A percentile compares a stretch with the other conserved stretches of the same genome.
These are phyloP conservation scores for Eueremaeus valkanovi DNA, from an alignment of 2,888 invertebrate genomes.

Conservation along the genomic window DNA sequence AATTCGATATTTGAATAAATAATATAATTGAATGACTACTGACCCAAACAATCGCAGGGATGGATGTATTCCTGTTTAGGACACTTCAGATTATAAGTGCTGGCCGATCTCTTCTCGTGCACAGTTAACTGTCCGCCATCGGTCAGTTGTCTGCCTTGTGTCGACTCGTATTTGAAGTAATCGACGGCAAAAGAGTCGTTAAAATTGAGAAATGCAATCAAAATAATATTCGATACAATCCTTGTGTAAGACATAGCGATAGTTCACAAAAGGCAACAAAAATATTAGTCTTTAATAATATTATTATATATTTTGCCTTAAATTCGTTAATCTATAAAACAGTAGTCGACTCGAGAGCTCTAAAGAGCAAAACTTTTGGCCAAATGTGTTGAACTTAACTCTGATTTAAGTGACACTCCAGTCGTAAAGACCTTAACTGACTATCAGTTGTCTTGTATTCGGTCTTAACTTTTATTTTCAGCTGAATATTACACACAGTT, in stretches of 20 bases:
- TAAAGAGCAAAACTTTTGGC: background rate
- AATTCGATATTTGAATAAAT: background rate
- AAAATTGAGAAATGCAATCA: background rate
- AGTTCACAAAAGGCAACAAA: background rate
- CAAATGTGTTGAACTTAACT: conserved; percentile 9
- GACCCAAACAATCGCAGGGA: conserved; percentile 46
- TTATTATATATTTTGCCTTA: background rate
- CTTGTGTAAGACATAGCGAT: background rate
- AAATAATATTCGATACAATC: background rate
- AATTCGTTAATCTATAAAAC: conserved; percentile 10
- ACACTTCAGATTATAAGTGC: conserved; percentile 37
- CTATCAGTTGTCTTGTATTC: background rate
- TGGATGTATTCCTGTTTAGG: conserved; percentile 46
- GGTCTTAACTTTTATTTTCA: background rate
- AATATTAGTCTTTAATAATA: background rate
- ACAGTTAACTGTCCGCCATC: background rate
- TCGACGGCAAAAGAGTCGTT: background rate
- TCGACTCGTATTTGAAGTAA: conserved; percentile 13
- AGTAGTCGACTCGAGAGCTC: background rate
- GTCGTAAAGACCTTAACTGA: background rate
- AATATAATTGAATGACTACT: background rate
- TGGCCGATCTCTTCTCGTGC: background rate
- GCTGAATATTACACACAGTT: background rate
- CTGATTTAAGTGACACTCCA: background rate
- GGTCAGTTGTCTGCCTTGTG: background rate